phyloP scores from a whole-genome alignment of 1,140 invertebrate species.

The Procambarus virginalis region DNA sequence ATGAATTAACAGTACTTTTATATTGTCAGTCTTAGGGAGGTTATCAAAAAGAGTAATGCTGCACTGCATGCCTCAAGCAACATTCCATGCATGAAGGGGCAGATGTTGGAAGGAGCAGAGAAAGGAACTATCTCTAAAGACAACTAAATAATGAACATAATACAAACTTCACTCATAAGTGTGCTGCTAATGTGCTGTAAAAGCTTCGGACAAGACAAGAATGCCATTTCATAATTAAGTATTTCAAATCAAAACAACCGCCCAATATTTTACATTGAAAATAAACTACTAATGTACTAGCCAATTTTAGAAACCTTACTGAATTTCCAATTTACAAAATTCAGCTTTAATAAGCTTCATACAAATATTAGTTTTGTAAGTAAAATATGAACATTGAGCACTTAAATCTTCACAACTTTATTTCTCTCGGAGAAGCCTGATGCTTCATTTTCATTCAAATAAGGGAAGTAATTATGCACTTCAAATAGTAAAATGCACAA shows the following conservation, averaged over 20 bases:
- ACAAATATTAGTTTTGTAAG: background rate
- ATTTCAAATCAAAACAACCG: background rate
- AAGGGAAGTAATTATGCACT: constrained; percentile 8
- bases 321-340: background rate
- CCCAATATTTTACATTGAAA: background rate
- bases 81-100: constrained; percentile 55
- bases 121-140: constrained; percentile 26
- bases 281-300: background rate
- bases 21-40: constrained; percentile 21
- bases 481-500: background rate
- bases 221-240: background rate
- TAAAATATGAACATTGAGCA: constrained; percentile 47
- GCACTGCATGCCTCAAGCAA: constrained; percentile 62
- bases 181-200: constrained; percentile 46
- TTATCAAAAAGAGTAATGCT: constrained; percentile 33
- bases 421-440: constrained; percentile 41
- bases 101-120: background rate
- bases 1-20: constrained; percentile 16
- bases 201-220: constrained; percentile 36
- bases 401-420: constrained; percentile 27
- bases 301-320: background rate
- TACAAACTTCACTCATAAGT: constrained; percentile 30
- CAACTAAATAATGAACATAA: constrained; percentile 26
- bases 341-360: constrained; percentile 15
- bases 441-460: constrained; percentile 32